Evolutionary conservation across 2,797 vertebrate genomes (phyloP).

Genomic region (Diplodus sargus): DNA sequence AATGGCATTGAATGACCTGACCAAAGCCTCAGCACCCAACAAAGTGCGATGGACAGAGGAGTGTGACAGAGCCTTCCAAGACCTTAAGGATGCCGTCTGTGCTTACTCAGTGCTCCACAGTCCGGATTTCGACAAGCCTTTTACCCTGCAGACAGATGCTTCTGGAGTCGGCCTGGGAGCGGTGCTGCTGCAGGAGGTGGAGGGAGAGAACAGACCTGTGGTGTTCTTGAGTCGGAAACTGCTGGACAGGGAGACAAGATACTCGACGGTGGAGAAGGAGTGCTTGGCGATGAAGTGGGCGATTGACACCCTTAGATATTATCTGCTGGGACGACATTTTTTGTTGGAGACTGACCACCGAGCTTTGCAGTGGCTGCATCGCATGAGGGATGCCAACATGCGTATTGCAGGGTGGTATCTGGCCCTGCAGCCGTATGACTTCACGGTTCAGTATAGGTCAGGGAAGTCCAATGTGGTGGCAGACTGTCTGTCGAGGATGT

Average conservation of each 20-base stretch:
- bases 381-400: not conserved
- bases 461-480: not conserved
- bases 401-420: not conserved
- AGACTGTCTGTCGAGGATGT: not conserved
- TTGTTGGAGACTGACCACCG: not conserved
- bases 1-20: no score
- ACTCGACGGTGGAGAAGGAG: not conserved
- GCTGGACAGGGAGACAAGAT: not conserved
- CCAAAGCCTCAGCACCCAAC: no score
- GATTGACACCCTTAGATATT: not conserved
- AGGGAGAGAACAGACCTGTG: not conserved
- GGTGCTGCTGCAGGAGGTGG: not conserved
- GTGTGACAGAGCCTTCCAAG: not conserved
- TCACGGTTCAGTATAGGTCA: not conserved
- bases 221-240: not conserved
- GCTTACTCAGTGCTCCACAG: not conserved
- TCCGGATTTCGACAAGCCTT: not conserved
- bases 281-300: not conserved
- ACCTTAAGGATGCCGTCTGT: not conserved
- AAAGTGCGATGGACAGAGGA: no score
- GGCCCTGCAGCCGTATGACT: not conserved
- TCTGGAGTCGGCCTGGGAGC: not conserved
- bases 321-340: not conserved
- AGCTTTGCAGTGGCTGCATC: not conserved
- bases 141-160: not conserved